Percentiles rank a stretch among this genome's conserved stretches.
phyloP scores from a whole-genome alignment of 37 sponge, comb jelly and placozoan genomes.

The Chondrilla cf. caribensis region DNA sequence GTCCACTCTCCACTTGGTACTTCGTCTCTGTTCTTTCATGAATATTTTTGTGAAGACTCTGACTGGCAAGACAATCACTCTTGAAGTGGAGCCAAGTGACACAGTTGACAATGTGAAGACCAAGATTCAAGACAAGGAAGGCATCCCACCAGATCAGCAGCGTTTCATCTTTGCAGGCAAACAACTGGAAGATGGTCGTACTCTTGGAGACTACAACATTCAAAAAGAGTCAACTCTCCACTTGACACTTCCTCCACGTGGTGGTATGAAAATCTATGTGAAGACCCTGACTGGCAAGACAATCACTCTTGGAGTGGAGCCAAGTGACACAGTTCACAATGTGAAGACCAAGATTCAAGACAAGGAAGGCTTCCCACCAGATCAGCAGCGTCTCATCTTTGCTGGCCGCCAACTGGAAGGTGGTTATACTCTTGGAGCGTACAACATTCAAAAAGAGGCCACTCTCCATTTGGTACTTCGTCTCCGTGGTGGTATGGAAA shows the following conservation, averaged over 20 bases:
- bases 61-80: no score
- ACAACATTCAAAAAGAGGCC: slow-evolving; percentile 97
- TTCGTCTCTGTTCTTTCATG: background rate
- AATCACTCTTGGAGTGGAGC: slow-evolving; percentile 95
- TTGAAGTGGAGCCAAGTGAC: background rate
- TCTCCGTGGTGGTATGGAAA: slow-evolving; percentile 79
- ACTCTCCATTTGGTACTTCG: slow-evolving; percentile 92
- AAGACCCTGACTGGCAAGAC: slow-evolving; percentile 97
- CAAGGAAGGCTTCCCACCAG: slow-evolving; percentile 97
- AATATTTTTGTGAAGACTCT: no score
- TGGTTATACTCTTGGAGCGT: slow-evolving; percentile 94
- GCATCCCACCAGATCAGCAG: slow-evolving; percentile 20
- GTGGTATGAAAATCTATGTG: slow-evolving; percentile 97
- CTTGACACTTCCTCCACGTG: slow-evolving; percentile 17
- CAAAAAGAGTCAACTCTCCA: background rate
- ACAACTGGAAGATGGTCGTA: slow-evolving; percentile 5
- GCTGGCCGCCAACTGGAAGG: slow-evolving; percentile 96
- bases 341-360: slow-evolving; percentile 98
- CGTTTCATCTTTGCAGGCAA: slow-evolving; percentile 19
- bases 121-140: slow-evolving; percentile 15
- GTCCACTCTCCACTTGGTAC: slow-evolving; percentile 48
- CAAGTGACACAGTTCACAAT: slow-evolving; percentile 92
- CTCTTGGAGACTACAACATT: slow-evolving; percentile 1
- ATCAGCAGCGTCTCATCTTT: slow-evolving; percentile 97
- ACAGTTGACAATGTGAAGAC: slow-evolving; percentile 21